A percentile compares a stretch with the other conserved stretches of the same genome.
Conservation (phyloP, 1,140 invertebrate species). For the Lasaia peninsularis region DNA sequence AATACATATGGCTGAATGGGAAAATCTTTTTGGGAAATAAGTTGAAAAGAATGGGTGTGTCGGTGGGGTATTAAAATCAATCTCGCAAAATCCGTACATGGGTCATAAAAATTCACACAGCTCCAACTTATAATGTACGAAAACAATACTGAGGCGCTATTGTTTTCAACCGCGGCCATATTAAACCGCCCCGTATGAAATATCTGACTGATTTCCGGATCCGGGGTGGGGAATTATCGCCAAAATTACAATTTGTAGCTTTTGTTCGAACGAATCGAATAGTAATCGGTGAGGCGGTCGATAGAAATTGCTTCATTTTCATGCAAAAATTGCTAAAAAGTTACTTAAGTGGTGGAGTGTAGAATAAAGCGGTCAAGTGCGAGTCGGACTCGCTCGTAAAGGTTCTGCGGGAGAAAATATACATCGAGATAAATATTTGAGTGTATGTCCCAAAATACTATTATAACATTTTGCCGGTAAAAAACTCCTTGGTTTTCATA, state of each 20-base stretch:
- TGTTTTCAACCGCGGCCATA: slow-evolving; percentile 43
- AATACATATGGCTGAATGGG: no score
- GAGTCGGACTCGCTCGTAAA: no score
- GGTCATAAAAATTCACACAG: slow-evolving; percentile 5
- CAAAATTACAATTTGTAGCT: slow-evolving; percentile 42
- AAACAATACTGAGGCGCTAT: slow-evolving; percentile 34
- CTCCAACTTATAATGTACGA: slow-evolving; percentile 22
- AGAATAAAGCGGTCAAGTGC: no score
- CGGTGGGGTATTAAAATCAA: slow-evolving; percentile 1
- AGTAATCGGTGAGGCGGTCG: neutral
- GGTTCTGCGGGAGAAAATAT: no score
- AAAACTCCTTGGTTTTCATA: no score
- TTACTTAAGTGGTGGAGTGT: no score
- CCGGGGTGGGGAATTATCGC: slow-evolving; percentile 30
- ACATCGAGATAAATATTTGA: no score
- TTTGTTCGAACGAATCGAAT: slow-evolving; percentile 25
- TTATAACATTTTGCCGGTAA: no score
- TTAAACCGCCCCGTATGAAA: slow-evolving; percentile 41
- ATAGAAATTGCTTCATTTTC: slow-evolving; percentile 12
- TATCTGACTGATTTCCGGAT: slow-evolving; percentile 40
- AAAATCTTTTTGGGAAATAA: no score
- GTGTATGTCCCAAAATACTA: no score
- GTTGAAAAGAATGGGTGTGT: neutral
- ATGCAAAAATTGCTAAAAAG: no score
- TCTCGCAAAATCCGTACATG: neutral